phyloP scores from a whole-genome alignment of 2,888 invertebrate species.

The Amphipoea lucens region DNA sequence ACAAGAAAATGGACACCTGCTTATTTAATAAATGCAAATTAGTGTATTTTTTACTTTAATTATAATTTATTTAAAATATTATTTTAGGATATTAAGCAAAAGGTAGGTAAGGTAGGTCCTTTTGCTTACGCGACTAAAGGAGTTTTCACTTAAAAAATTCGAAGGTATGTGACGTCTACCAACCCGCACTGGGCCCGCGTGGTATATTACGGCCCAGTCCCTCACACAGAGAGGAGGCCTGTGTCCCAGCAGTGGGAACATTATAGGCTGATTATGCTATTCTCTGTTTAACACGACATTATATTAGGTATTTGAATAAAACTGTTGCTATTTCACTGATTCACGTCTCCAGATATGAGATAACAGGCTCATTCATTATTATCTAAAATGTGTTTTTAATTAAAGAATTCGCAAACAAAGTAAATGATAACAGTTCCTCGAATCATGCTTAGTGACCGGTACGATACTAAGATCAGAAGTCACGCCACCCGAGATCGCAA shows the following conservation, averaged over 20 bases:
- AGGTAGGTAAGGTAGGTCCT: too few species aligned
- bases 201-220: too few species aligned
- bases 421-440: conserved; percentile 46
- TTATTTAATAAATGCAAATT: conserved; percentile 13
- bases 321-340: conserved; percentile 11
- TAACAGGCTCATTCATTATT: conserved; percentile 37
- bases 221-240: too few species aligned
- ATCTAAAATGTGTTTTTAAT: conserved; percentile 35
- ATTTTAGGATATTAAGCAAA: not conserved
- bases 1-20: not conserved
- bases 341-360: conserved; percentile 15
- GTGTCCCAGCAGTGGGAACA: too few species aligned
- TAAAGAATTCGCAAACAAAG: conserved; percentile 47
- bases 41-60: not conserved
- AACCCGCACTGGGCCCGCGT: too few species aligned
- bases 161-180: too few species aligned
- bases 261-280: too few species aligned
- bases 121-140: too few species aligned
- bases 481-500: conserved; percentile 68
- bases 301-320: not conserved
- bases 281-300: not conserved
- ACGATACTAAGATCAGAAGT: conserved; percentile 54
- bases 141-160: too few species aligned
- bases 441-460: conserved; percentile 33
- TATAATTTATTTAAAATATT: not conserved